Conservation (phyloP, 2,888 invertebrate species). For the Helleia helle region DNA sequence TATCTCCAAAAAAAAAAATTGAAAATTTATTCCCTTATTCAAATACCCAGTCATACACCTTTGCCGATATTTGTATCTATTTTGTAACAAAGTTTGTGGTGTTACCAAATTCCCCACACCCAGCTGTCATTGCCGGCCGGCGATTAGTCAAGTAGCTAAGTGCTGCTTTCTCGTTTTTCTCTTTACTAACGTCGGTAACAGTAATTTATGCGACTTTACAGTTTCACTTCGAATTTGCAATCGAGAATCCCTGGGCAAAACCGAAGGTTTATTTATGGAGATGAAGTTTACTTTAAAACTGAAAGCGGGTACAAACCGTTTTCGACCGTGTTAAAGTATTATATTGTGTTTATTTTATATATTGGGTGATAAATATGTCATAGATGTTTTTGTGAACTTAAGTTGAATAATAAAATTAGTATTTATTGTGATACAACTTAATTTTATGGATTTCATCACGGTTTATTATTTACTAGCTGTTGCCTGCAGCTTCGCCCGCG, state of each 20-base stretch:
- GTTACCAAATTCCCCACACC: constrained; percentile 22
- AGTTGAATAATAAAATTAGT: too few species aligned
- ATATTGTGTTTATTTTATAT: too few species aligned
- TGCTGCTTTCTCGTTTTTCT: constrained; percentile 70
- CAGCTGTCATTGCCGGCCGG: constrained; percentile 58
- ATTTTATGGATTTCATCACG: too few species aligned
- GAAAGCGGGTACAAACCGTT: constrained; percentile 35
- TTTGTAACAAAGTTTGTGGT: constrained; percentile 8
- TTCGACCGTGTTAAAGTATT: background rate
- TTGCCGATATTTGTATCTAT: background rate
- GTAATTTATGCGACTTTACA: constrained; percentile 73
- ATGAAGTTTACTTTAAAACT: constrained; percentile 48
- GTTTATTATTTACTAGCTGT: too few species aligned
- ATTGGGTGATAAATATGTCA: too few species aligned
- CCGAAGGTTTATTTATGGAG: constrained; percentile 72
- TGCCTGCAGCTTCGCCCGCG: too few species aligned
- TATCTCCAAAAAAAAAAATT: too few species aligned
- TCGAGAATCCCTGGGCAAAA: constrained; percentile 63
- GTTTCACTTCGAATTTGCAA: constrained; percentile 66
- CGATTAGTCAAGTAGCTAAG: constrained; percentile 70
- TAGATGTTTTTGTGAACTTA: too few species aligned
- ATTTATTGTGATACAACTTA: too few species aligned
- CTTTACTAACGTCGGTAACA: constrained; percentile 57
- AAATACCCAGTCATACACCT: too few species aligned
- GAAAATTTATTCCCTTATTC: too few species aligned